Conservation (phyloP, 2,888 invertebrate genomes). For the Agonopterix alstromeriana region DNA sequence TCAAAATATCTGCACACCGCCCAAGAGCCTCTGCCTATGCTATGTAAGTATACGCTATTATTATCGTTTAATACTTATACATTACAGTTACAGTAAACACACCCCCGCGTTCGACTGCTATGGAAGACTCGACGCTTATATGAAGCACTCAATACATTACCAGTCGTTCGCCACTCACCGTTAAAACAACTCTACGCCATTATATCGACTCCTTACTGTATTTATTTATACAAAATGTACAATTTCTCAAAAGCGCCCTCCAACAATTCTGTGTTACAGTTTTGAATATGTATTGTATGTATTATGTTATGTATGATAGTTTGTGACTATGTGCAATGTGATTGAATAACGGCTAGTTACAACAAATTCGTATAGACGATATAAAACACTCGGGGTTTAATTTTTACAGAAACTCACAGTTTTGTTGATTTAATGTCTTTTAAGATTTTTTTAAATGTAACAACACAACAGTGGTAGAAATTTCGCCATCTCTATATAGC, state of each 20-base stretch:
- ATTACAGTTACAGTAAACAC: slow-evolving; percentile 68
- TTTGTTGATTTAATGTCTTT: too few relatives aligned
- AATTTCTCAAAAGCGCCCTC: slow-evolving; percentile 61
- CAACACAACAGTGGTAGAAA: too few relatives aligned
- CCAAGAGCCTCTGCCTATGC: slow-evolving; percentile 51
- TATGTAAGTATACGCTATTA: slow-evolving; percentile 71
- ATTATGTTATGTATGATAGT: slow-evolving; percentile 22
- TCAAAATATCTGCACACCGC: slow-evolving; percentile 45
- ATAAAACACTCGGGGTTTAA: too few relatives aligned
- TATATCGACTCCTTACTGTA: slow-evolving; percentile 68
- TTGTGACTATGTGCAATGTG: slow-evolving; percentile 24
- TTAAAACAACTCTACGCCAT: slow-evolving; percentile 52
- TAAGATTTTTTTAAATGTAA: too few relatives aligned
- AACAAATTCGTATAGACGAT: too few relatives aligned
- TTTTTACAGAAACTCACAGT: too few relatives aligned
- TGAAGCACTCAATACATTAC: slow-evolving; percentile 69
- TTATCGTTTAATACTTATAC: slow-evolving; percentile 74
- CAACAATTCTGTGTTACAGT: slow-evolving; percentile 32
- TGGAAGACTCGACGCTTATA: slow-evolving; percentile 75
- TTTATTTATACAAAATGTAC: slow-evolving; percentile 73
- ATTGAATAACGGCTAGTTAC: background rate
- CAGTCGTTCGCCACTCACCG: slow-evolving; percentile 66
- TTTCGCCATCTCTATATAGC: too few relatives aligned
- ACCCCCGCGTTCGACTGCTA: slow-evolving; percentile 68
- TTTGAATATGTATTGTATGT: slow-evolving; percentile 40